Base-by-base conservation (phyloP, 2,113 vertebrate species). In the Atrichornis clamosus region DNA sequence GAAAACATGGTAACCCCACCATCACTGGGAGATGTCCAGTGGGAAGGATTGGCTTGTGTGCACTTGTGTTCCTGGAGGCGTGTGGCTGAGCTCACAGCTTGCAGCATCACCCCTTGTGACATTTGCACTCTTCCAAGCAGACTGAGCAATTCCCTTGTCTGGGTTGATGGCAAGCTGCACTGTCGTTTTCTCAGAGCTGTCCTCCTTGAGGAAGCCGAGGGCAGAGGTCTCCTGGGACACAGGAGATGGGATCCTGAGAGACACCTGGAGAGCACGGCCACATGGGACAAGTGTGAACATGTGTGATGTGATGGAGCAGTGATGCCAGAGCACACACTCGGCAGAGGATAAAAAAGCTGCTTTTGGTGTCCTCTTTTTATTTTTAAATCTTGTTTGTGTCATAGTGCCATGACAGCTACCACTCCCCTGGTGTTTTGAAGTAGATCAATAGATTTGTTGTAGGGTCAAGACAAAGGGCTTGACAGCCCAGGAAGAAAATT, bases 391-490 rank as follows among this genome's bases (percentile, higher is more conserved):
- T 11, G 7, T 33, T 95, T 63, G n/a, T 93, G 74, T n/a, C 77
- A 44, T 19, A 26, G 24, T 37, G 11, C 76, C 42, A 13, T 30
- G 49, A 68, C 37, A 46, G 59, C 91, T 88, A 28, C 49, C 4
- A 4, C 50, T 89, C 49, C 58, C 30, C 94, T 93, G 90, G 84
- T 88, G 65, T 67, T 86, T 93, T 89, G 85, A 90, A 94, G 72
- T 7, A 87, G 85, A 95, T 95, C 90, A 95, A 83, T 87, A 91
- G 39, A 53, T 52, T 95, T 47, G 35, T 72, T 76, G 55, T 86
- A 87, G 50, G 86, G 90, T 95, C 74, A 81, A 93, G 92, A 97
- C 73, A 96, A 97, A 97, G 84, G 55, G 39, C 62, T 96, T 95
- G 78, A 95, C 91, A 93, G 58, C 50, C 83, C 87, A 73, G 87